Percentiles rank a stretch among this genome's conserved stretches.
These are phyloP conservation scores for Artibeus jamaicensis DNA, from an alignment of 2,797 vertebrate species.

Conservation along the genomic window DNA sequence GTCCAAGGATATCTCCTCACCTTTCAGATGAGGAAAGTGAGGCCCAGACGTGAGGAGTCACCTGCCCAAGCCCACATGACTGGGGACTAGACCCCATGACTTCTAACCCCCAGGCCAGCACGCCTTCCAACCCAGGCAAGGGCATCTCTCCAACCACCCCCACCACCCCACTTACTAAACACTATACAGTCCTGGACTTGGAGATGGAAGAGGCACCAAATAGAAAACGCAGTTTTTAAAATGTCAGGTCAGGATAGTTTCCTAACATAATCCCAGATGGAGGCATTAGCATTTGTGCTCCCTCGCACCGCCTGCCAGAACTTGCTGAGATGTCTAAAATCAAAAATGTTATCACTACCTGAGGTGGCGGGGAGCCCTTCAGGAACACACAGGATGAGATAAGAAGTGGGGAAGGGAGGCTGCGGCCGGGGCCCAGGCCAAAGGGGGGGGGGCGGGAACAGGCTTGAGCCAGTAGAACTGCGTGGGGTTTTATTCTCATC, in stretches of 20 bases:
- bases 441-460: accelerated
- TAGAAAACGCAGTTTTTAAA: conserved; percentile 60
- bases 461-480: neutral
- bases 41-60: neutral
- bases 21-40: neutral
- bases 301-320: conserved; percentile 50
- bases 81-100: neutral
- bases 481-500: neutral
- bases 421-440: accelerated
- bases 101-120: neutral
- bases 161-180: neutral
- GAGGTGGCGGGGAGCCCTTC: neutral
- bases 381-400: neutral
- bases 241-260: conserved; percentile 52
- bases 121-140: neutral
- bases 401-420: neutral
- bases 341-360: conserved; percentile 49
- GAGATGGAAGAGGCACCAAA: conserved; percentile 34
- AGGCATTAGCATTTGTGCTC: conserved; percentile 50
- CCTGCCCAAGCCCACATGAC: neutral
- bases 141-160: neutral
- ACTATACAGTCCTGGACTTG: neutral
- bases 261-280: conserved; percentile 63
- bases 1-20: neutral
- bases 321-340: conserved; percentile 62